These are phyloP conservation scores for Microcaecilia unicolor DNA, from an alignment of 2,797 vertebrate genomes.

Conservation along the genomic window DNA sequence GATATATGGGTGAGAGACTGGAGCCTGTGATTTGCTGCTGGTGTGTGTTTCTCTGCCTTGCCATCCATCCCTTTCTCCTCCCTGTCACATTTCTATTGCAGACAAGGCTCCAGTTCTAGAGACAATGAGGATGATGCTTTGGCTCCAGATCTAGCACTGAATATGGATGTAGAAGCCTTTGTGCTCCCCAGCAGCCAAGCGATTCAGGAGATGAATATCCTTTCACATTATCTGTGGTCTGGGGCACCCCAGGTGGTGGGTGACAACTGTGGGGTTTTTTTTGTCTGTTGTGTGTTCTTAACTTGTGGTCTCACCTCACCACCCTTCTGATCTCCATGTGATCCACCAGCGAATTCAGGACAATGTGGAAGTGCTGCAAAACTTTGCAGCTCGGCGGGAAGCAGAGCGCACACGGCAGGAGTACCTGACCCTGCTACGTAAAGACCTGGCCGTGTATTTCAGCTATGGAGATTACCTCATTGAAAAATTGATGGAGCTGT, in stretches of 20 bases:
- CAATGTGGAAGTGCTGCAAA: conserved; percentile 79
- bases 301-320: conserved; percentile 38
- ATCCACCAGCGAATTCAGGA: conserved; percentile 89
- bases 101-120: conserved; percentile 58
- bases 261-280: neutral
- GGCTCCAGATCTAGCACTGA: no score
- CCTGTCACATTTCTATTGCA: no score
- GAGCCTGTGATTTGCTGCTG: no score
- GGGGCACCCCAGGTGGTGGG: neutral
- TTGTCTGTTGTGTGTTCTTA: conserved; percentile 35
- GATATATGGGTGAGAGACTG: neutral
- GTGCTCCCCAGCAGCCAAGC: conserved; percentile 71
- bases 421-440: conserved; percentile 70
- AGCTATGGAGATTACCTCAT: conserved; percentile 88
- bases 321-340: conserved; percentile 70
- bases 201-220: conserved; percentile 74
- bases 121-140: conserved; percentile 40
- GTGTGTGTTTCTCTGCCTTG: neutral
- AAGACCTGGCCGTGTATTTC: conserved; percentile 86
- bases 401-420: conserved; percentile 73
- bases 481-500: conserved; percentile 77
- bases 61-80: accelerated
- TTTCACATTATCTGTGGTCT: conserved; percentile 24
- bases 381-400: conserved; percentile 74
- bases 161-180: conserved; percentile 72